phyloP scores from a whole-genome alignment of 64 coral and sea anemone species.

The Pocillopora damicornis region DNA sequence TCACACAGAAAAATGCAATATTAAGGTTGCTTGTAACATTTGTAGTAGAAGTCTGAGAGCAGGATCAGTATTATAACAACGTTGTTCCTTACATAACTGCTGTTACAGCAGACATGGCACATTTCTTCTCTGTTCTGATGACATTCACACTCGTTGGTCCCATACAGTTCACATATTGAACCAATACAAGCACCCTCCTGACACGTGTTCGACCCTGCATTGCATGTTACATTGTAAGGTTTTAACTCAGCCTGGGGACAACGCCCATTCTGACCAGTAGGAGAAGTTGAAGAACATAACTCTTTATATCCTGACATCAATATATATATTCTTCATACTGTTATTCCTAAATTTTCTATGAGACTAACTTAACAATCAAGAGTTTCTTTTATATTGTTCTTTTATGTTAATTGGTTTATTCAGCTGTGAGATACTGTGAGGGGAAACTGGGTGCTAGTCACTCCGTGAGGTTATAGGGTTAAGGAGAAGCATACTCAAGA shows the following conservation, averaged over 20 bases:
- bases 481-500: background rate
- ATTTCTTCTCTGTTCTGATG: constrained; percentile 1
- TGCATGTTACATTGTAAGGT: constrained; percentile 65
- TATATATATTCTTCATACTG: no score
- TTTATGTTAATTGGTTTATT: no score
- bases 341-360: no score
- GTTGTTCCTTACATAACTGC: constrained; percentile 24
- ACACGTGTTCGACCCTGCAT: constrained; percentile 70
- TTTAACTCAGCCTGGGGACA: constrained; percentile 52
- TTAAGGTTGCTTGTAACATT: no score
- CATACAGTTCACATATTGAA: constrained; percentile 74
- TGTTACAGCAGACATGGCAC: constrained; percentile 78
- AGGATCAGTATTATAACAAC: background rate
- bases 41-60: no score
- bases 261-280: constrained; percentile 28
- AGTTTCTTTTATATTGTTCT: background rate
- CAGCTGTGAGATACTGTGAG: no score
- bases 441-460: no score
- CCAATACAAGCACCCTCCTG: constrained; percentile 67
- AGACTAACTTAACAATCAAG: no score
- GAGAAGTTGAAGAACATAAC: constrained; percentile 36
- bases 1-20: no score
- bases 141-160: constrained; percentile 54
- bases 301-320: background rate
- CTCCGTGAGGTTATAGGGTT: background rate